Evolutionary conservation across 2,113 vertebrate genomes (phyloP), one percentile per base, ranked within the genome.

Genomic region (Tamias sibiricus): DNA sequence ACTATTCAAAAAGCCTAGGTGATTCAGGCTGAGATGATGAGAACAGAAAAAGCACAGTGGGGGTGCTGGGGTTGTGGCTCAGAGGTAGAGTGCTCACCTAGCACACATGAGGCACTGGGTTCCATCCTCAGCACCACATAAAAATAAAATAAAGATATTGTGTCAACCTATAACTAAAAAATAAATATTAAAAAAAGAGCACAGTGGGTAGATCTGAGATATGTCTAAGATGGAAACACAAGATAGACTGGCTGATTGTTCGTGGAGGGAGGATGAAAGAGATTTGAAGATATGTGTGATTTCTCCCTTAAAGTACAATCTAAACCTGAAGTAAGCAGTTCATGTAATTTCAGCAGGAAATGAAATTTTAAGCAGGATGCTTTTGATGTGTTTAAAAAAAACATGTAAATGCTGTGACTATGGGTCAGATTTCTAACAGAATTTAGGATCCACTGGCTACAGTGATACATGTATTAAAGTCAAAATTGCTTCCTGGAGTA

Each of bases 341-440:
- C 54, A 8, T 69, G 11, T 68, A 44, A 95, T 91, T 90, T 82
- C n/a, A 66, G 20, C n/a, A 75, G 32, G 17, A 80, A 57, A 57
- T 75, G 54, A 76, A 47, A 90, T 35, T 62, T 91, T 35, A 28
- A 54, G 13, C 40, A 81, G n/a, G 24, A 32, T 79, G 40, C 11
- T 89, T 79, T 76, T n/a, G 57, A 35, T 69, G 71, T 89, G 80
- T 74, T 20, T 54, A 95, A 95, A 68, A 57, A 57, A 57, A 57
- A 8, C 54, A 57, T 47, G 10, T 40, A 62, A 76, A 66, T 88
- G 32, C 6, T 35, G 16, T 47, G n/a, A 44, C 35, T 74, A 0
- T 8, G 68, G 17, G 11, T 81, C 44, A 69, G 4, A 62, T 8
- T 42, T 40, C 26, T 54, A n/a, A 85, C 3, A n/a, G n/a, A 95